Percentiles rank a stretch among this genome's conserved stretches.
phyloP scores from a whole-genome alignment of 2,888 invertebrate genomes.

The Plagodis pulveraria region DNA sequence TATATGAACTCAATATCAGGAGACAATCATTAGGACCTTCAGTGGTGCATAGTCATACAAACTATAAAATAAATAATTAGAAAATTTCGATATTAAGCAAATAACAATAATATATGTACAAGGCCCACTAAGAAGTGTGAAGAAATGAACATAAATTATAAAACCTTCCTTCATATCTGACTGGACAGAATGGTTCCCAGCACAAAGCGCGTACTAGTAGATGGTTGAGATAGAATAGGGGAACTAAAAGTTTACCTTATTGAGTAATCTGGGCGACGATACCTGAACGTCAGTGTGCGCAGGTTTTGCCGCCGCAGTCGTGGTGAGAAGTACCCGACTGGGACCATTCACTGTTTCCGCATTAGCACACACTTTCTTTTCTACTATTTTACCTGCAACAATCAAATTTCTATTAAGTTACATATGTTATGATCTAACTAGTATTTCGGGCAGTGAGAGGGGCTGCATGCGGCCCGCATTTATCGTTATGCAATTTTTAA shows the following conservation, averaged over 20 bases:
- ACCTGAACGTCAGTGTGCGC: conserved; percentile 81
- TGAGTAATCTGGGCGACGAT: conserved; percentile 82
- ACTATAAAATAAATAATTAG: neutral
- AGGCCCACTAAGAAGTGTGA: neutral
- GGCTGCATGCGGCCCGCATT: too few species aligned
- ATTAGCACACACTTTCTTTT: conserved; percentile 86
- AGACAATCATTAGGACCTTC: too few species aligned
- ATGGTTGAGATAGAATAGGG: conserved; percentile 45
- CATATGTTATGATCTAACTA: too few species aligned
- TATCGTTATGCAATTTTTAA: too few species aligned
- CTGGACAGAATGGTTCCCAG: conserved; percentile 51
- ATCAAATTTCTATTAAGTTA: neutral
- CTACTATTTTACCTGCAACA: conserved; percentile 86
- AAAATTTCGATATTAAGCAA: neutral
- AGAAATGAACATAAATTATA: conserved; percentile 2
- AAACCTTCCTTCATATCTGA: conserved; percentile 20
- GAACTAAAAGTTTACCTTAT: conserved; percentile 81
- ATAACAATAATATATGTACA: too few species aligned
- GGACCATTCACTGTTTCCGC: conserved; percentile 76
- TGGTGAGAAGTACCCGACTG: conserved; percentile 68
- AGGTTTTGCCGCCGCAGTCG: conserved; percentile 62
- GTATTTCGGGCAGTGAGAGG: too few species aligned
- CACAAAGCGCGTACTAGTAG: conserved; percentile 57
- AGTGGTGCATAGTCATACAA: too few species aligned
- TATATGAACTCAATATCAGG: too few species aligned